Evolutionary conservation across 2,113 vertebrate species (phyloP).

Genomic region (Sakesphorus luctuosus): DNA sequence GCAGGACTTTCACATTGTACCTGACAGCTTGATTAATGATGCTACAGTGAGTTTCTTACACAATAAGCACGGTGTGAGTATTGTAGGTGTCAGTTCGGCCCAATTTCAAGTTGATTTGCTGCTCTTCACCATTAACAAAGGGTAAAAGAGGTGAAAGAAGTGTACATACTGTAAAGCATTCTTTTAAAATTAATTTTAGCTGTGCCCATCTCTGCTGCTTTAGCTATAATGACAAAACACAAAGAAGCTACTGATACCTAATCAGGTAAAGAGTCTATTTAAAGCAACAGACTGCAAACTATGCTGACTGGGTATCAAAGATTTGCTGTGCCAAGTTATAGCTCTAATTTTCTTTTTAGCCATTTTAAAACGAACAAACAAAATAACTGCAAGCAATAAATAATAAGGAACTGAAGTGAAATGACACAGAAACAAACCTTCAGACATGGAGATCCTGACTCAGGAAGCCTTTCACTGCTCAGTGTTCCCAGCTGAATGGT

Average conservation of each 20-base stretch:
- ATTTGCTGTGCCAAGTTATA: background rate
- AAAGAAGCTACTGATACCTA: background rate
- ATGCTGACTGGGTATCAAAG: background rate
- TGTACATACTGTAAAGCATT: background rate
- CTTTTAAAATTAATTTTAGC: conserved; percentile 2
- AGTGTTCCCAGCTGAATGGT: background rate
- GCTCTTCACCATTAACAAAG: conserved; percentile 47
- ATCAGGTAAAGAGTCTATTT: background rate
- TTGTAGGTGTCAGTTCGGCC: conserved; percentile 74
- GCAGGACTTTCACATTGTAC: conserved; percentile 66
- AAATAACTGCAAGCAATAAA: background rate
- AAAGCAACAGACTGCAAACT: background rate
- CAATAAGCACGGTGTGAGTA: conserved; percentile 74
- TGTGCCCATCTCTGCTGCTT: background rate
- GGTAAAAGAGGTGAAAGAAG: background rate
- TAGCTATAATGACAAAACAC: background rate
- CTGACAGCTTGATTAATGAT: conserved; percentile 82
- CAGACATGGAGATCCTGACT: background rate
- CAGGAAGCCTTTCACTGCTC: background rate
- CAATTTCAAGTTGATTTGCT: conserved; percentile 67
- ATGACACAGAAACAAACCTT: background rate
- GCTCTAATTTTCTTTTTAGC: background rate
- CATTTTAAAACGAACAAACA: background rate
- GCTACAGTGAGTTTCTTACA: conserved; percentile 78
- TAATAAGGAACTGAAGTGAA: background rate